Conservation (phyloP, 1,140 invertebrate species). For the Tetramorium simillimum region DNA sequence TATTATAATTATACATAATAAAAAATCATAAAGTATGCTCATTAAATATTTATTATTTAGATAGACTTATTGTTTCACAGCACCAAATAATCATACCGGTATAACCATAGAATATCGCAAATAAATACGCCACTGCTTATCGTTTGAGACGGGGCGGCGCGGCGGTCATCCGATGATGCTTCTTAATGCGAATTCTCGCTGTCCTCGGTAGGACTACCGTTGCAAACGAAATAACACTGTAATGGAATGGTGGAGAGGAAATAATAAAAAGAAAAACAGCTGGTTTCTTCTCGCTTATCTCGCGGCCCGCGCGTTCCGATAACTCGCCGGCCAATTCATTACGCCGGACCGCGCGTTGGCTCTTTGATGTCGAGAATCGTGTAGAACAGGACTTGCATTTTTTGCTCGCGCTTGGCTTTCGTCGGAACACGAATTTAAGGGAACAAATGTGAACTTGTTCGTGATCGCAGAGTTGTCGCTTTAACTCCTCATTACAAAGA, state of each 20-base stretch:
- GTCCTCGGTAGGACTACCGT: constrained; percentile 52
- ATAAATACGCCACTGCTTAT: constrained; percentile 45
- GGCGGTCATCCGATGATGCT: constrained; percentile 10
- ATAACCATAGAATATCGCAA: neutral
- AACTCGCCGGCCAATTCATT: constrained; percentile 52
- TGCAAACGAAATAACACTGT: constrained; percentile 53
- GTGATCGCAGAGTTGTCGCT: constrained; percentile 7
- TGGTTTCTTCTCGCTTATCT: constrained; percentile 59
- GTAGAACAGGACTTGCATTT: constrained; percentile 21
- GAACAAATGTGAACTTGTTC: constrained; percentile 44
- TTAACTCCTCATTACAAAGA: constrained; percentile 1
- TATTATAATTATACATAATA: neutral
- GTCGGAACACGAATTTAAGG: constrained; percentile 39
- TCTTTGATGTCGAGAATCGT: constrained; percentile 43
- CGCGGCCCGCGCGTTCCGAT: constrained; percentile 22
- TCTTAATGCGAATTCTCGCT: constrained; percentile 58
- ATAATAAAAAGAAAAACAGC: constrained; percentile 44
- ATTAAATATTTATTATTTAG: neutral
- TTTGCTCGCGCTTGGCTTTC: constrained; percentile 24
- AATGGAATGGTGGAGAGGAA: constrained; percentile 60
- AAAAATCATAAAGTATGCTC: neutral
- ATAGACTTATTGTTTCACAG: neutral
- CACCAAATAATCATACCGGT: neutral
- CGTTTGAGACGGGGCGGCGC: neutral
- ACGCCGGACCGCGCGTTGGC: constrained; percentile 28